phyloP scores from a whole-genome alignment of 2,888 invertebrate species.

The Cynaeus angustus region DNA sequence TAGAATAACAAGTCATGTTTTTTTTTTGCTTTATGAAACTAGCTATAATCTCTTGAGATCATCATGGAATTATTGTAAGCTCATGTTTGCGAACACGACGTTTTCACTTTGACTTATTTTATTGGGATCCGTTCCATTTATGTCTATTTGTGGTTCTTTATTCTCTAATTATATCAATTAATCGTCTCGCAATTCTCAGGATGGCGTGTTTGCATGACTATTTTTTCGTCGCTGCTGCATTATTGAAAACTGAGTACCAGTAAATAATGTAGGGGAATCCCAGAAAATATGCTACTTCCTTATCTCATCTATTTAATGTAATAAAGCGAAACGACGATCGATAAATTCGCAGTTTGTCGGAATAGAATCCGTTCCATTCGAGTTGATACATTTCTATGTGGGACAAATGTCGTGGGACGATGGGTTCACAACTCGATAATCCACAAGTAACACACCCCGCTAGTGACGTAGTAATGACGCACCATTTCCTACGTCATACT shows the following conservation, averaged over 20 bases:
- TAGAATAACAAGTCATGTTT: too few species aligned
- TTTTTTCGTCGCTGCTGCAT: slow-evolving; percentile 19
- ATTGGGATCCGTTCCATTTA: neutral
- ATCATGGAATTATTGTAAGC: too few species aligned
- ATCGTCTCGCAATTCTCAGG: neutral
- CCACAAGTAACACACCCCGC: slow-evolving; percentile 18
- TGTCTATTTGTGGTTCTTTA: neutral
- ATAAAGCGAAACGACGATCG: slow-evolving; percentile 24
- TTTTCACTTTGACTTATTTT: neutral
- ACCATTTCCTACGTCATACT: slow-evolving; percentile 38
- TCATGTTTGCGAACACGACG: neutral
- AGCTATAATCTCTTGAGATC: too few species aligned
- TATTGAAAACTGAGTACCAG: slow-evolving; percentile 19
- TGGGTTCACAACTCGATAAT: slow-evolving; percentile 7
- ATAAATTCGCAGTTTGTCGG: slow-evolving; percentile 23
- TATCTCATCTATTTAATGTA: slow-evolving; percentile 26
- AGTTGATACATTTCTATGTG: slow-evolving; percentile 3
- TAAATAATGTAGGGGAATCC: slow-evolving; percentile 25
- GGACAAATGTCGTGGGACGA: slow-evolving; percentile 31
- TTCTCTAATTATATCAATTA: slow-evolving; percentile 15
- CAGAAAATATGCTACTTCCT: slow-evolving; percentile 37
- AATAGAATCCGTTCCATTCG: slow-evolving; percentile 14
- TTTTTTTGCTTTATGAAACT: too few species aligned
- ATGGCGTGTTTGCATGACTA: slow-evolving; percentile 24
- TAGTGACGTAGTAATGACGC: slow-evolving; percentile 32